Evolutionary conservation across 2,888 invertebrate genomes (phyloP), one percentile per base, ranked within the genome.

Genomic region (Steinernema scapterisci): DNA sequence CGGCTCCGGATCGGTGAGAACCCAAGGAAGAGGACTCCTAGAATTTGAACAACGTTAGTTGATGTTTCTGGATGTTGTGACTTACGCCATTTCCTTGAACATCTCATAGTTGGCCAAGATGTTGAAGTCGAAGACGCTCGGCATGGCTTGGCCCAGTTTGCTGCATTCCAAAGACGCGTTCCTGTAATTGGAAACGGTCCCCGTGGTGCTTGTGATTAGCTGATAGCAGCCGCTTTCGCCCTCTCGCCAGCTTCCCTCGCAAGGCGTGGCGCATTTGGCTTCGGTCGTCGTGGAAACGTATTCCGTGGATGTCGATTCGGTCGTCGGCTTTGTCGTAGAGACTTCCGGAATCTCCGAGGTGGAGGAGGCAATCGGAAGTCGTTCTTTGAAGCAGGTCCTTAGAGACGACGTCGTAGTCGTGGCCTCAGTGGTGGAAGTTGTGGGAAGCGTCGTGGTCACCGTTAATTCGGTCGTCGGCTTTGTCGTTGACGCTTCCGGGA

Each of bases 151-250:
- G 16, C 63, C 63, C 1, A 31, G 6, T 13, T 38, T 13, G 38
- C 16, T 16, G 31, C 63, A 63, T 5, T 3, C 19, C 63, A 27
- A 2, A 2, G 63, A 5, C 63, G 27, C 16, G 16, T 63, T 63
- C 5, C 3, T 16, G 38, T n/a, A 63, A 16, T 16, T 63, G n/a
- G n/a, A n/a, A n/a, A n/a, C n/a, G n/a, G n/a, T n/a, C n/a, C n/a
- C n/a, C n/a, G n/a, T n/a, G n/a, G n/a, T n/a, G n/a, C n/a, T n/a
- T n/a, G 1, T 1, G 38, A 63, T 31, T 5, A 27, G 27, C 16
- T 31, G 63, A 27, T 27, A 63, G 19, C 63, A 63, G 13, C 31
- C 63, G 31, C 27, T 63, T 31, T 63, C 63, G 5, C 63, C 63
- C n/a, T 63, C 63, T 13, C 16, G 1, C 63, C 63, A 63, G 16